phyloP scores from a whole-genome alignment of 1,140 invertebrate species.

The Orius insidiosus region DNA sequence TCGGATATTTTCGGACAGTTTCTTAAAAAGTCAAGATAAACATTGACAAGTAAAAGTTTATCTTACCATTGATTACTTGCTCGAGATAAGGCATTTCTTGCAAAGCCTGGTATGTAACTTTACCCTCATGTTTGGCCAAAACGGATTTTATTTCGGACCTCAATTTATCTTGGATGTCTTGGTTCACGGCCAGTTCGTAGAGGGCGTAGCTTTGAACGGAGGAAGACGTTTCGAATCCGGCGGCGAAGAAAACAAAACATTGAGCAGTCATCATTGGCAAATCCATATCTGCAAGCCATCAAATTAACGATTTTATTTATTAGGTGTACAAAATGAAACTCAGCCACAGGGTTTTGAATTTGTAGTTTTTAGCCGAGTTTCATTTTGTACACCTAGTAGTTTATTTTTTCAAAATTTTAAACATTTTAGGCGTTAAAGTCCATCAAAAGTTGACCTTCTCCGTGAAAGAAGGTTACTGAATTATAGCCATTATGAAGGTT shows the following conservation, averaged over 20 bases:
- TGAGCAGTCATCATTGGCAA: constrained; percentile 23
- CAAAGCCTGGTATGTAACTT: constrained; percentile 36
- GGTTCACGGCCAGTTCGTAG: constrained; percentile 38
- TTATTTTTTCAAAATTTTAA: no score
- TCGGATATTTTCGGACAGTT: constrained; percentile 36
- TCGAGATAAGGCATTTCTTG: constrained; percentile 34
- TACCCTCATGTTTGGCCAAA: constrained; percentile 25
- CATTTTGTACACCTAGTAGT: no score
- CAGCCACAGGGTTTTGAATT: no score
- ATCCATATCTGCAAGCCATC: constrained; percentile 14
- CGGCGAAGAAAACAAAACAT: constrained; percentile 31
- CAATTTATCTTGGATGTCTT: constrained; percentile 36
- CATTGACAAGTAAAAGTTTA: neutral
- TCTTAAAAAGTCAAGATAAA: constrained; percentile 26
- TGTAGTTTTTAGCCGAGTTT: no score
- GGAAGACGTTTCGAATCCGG: constrained; percentile 45
- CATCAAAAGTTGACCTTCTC: no score
- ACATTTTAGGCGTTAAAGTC: no score
- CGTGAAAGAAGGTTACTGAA: no score
- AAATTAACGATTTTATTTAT: no score
- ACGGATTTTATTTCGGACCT: constrained; percentile 34
- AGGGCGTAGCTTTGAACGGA: constrained; percentile 33
- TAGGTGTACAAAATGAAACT: no score
- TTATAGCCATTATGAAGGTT: no score
- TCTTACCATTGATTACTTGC: constrained; percentile 30